Evolutionary conservation across 2,797 vertebrate genomes (phyloP), one percentile per base, ranked within the genome.

Genomic region (Heterohyrax brucei): DNA sequence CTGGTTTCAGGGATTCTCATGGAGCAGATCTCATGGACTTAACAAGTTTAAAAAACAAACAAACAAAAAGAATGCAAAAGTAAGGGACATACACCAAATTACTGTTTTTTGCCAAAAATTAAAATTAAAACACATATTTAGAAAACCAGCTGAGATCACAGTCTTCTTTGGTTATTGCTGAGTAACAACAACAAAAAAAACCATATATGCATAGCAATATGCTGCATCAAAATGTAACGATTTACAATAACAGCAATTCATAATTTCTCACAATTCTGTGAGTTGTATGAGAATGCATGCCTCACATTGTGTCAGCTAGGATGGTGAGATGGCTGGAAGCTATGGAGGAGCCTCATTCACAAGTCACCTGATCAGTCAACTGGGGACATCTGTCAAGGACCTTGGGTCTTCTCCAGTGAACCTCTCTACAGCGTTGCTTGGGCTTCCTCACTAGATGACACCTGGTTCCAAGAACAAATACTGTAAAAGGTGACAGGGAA

Each of bases 81-180:
- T 30, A 79, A 9, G 3, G 24, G 5, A 46, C 46, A 84, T 33
- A 61, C 1, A 12, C 61, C 33, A 94, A 18, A 10, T 16, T 70
- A 7, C 5, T 76, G 33, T 90, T 64, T 88, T 84, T 90, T 94
- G 44, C 18, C 16, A 75, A 82, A 8, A 90, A 50, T 30, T 0
- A 21, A n/a, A 5, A 62, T 81, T 44, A 87, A 93, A 73, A 73
- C n/a, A 89, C 82, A 75, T 13, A 56, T 48, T n/a, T 39, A 91
- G 18, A 18, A 7, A 84, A 80, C 62, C 50, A 39, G 28, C 22
- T 70, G 70, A 22, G 22, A 75, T 61, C 66, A 83, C 61, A 44
- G 33, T 53, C 18, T 83, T 24, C 26, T 89, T 95, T 87, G 19
- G 10, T 53, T 70, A 80, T 26, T 87, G 39, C 77, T 87, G 24